phyloP scores from a whole-genome alignment of 2,797 vertebrate species.

The Falco cherrug region DNA sequence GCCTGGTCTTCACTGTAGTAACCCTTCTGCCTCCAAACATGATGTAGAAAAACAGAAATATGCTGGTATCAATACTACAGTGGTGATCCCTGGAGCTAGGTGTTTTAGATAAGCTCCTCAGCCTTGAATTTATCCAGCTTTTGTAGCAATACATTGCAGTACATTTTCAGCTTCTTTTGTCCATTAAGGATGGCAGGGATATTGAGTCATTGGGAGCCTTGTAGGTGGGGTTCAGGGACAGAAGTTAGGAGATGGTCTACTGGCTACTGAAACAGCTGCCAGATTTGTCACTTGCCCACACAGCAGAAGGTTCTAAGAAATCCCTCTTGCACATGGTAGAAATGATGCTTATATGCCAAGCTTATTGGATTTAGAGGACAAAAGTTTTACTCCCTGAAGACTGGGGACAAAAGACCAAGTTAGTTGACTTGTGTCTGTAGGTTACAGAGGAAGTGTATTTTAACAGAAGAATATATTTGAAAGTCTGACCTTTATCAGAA shows the following conservation, averaged over 20 bases:
- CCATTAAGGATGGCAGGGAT: neutral
- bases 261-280: neutral
- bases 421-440: neutral
- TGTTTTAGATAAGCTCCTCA: neutral
- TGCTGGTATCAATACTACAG: neutral
- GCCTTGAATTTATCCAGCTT: neutral
- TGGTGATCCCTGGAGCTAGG: neutral
- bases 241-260: neutral
- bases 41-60: neutral
- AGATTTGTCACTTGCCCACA: neutral
- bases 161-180: neutral
- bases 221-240: neutral
- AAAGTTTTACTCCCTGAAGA: neutral
- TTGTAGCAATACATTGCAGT: neutral
- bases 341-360: neutral
- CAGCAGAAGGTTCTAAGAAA: neutral
- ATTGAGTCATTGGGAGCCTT: neutral
- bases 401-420: neutral
- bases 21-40: neutral
- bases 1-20: neutral
- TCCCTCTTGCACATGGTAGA: neutral
- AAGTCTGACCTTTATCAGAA: constrained; percentile 12
- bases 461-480: neutral
- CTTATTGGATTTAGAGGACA: neutral
- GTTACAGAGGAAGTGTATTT: neutral